phyloP scores from a whole-genome alignment of 2,113 vertebrate species.

The Anthoscopus minutus region DNA sequence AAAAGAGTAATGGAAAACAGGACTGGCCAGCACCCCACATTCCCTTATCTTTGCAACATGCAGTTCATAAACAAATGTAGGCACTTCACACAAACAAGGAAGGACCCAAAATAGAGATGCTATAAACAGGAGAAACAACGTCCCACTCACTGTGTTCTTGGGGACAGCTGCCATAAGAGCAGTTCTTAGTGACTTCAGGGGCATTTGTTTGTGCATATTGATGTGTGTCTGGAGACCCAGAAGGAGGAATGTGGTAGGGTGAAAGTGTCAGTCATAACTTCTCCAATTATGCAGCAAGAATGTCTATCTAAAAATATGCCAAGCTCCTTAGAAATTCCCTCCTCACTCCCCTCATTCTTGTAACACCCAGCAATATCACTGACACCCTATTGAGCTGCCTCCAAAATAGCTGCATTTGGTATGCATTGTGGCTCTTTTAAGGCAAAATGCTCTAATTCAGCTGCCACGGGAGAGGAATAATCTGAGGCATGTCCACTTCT shows the following conservation, averaged over 20 bases:
- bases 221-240: neutral
- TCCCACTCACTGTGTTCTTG: neutral
- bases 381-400: neutral
- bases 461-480: neutral
- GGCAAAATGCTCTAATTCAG: neutral
- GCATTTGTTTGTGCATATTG: neutral
- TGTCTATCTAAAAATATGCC: neutral
- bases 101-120: neutral
- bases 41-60: neutral
- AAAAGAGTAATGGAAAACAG: neutral
- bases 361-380: neutral
- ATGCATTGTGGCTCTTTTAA: neutral
- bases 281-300: neutral
- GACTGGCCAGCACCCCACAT: neutral
- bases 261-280: neutral
- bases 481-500: neutral
- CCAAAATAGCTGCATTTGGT: neutral
- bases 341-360: accelerated
- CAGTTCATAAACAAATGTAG: neutral
- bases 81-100: neutral
- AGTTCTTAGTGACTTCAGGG: neutral
- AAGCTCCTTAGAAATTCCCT: neutral
- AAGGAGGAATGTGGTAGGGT: neutral
- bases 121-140: neutral
- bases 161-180: neutral